Evolutionary conservation across 2,888 invertebrate species (phyloP).

Genomic region (Mythimna loreyi): DNA sequence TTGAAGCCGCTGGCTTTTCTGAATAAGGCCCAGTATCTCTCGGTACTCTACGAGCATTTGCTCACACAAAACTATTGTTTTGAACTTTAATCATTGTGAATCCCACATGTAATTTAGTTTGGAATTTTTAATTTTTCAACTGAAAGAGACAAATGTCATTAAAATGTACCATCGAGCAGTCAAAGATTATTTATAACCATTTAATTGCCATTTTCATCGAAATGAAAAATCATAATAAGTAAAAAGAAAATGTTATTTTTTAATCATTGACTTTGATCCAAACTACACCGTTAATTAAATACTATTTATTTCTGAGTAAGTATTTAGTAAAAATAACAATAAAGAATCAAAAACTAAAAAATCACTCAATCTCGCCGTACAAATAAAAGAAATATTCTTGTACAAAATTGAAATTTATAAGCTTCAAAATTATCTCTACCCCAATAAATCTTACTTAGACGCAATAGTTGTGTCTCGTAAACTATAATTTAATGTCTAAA

Average conservation of each 20-base stretch:
- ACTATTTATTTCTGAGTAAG: not conserved
- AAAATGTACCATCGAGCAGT: not conserved
- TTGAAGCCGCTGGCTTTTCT: constrained; percentile 76
- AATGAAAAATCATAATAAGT: not conserved
- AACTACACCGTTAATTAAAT: not conserved
- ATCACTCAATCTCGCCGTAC: not conserved
- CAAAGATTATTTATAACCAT: constrained; percentile 3
- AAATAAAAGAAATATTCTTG: constrained; percentile 33
- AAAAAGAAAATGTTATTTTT: not conserved
- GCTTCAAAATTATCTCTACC: constrained; percentile 39
- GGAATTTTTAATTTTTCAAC: constrained; percentile 27
- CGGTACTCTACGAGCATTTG: constrained; percentile 63
- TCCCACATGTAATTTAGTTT: constrained; percentile 28
- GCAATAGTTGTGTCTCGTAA: constrained; percentile 24
- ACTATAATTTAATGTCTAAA: constrained; percentile 28
- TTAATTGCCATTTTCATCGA: not conserved
- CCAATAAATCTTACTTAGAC: constrained; percentile 48
- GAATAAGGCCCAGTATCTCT: constrained; percentile 74
- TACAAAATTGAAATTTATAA: constrained; percentile 43
- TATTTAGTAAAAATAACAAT: constrained; percentile 9
- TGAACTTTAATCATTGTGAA: constrained; percentile 47
- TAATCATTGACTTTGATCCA: not conserved
- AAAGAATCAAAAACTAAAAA: not conserved
- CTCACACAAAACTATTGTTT: constrained; percentile 70
- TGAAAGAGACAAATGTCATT: constrained; percentile 13